Evolutionary conservation across 2,113 vertebrate species (phyloP).

Genomic region (Lota lota): DNA sequence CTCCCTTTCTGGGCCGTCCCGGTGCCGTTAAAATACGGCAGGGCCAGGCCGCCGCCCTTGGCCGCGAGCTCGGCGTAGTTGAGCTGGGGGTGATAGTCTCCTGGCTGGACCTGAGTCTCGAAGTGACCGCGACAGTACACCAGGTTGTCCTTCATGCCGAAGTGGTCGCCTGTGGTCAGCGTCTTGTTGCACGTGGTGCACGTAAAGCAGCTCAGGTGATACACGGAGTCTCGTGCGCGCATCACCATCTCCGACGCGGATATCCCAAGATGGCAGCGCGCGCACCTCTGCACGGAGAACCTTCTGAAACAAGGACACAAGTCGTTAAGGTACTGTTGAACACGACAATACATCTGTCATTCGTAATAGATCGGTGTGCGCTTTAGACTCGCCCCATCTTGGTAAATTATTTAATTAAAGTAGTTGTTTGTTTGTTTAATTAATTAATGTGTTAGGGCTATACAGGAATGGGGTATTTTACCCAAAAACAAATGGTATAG

Average conservation of each 20-base stretch:
- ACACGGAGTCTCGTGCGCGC: conserved; percentile 97
- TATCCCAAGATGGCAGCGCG: conserved; percentile 99
- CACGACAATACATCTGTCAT: too few species aligned
- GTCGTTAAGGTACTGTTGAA: conserved; percentile 49
- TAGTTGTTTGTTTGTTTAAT: too few species aligned
- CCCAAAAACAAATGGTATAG: too few species aligned
- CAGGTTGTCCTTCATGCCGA: conserved; percentile 98
- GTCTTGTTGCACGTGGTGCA: conserved; percentile 98
- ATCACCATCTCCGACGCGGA: conserved; percentile 99
- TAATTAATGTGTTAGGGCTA: too few species aligned
- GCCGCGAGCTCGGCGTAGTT: conserved; percentile 96
- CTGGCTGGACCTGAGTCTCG: conserved; percentile 91
- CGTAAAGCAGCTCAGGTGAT: conserved; percentile 98
- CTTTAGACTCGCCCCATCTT: too few species aligned
- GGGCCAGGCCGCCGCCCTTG: conserved; percentile 82
- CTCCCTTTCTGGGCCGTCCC: conserved; percentile 96
- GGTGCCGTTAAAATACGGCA: conserved; percentile 96
- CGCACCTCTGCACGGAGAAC: conserved; percentile 99
- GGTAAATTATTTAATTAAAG: too few species aligned
- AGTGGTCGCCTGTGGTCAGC: conserved; percentile 95
- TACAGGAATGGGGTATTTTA: too few species aligned
- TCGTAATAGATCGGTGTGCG: too few species aligned
- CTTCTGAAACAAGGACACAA: conserved; percentile 88
- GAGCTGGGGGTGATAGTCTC: conserved; percentile 87
- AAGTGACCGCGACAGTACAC: conserved; percentile 98